Base-by-base conservation (phyloP, 2,113 vertebrate species). In the Gila orcuttii region DNA sequence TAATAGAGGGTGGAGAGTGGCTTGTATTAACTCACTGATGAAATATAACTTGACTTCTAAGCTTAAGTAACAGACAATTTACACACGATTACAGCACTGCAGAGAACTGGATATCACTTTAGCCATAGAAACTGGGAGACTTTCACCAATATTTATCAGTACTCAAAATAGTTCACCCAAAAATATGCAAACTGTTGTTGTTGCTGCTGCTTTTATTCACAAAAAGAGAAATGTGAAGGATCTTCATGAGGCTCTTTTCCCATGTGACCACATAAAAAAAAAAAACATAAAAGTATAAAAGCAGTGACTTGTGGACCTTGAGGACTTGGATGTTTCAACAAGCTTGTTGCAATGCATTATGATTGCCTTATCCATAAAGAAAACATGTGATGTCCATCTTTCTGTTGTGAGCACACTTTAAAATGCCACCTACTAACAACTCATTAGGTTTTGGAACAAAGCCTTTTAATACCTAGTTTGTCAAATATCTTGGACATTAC, bases 11-110 rank as follows among this genome's bases (percentile, higher is more conserved):
- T 76, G 36, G 85, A 81, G 87, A 81, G 87, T 81, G 78, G 85
- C n/a, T 21, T 55, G 57, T 73, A 80, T 74, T 68, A 86, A 91
- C 91, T 90, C 90, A 87, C 88, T 89, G 55, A 69, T 86, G 85
- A 88, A 77, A 81, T 71, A 82, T 55, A 52, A 84, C 33, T 50
- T 59, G 73, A 52, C 21, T 33, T n/a, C 45, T 47, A 19, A 17
- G 15, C 79, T 45, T 15, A 19, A 33, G 31, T 55, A 5, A 55
- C 6, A 52, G 17, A 12, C 28, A 0, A 21, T 55, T 77, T 10
- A 17, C 3, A 12, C 50, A 23, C 6, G 6, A 21, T 50, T 25
- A 36, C 17, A 57, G 23, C 11, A 25, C n/a, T 12, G 64, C 17
- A 69, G 66, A 71, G 68, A 71, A 13, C 28, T 11, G 19, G 19